A percentile compares a stretch with the other conserved stretches of the same genome.
phyloP scores from a whole-genome alignment of 2,113 vertebrate genomes.

The Sprattus sprattus region DNA sequence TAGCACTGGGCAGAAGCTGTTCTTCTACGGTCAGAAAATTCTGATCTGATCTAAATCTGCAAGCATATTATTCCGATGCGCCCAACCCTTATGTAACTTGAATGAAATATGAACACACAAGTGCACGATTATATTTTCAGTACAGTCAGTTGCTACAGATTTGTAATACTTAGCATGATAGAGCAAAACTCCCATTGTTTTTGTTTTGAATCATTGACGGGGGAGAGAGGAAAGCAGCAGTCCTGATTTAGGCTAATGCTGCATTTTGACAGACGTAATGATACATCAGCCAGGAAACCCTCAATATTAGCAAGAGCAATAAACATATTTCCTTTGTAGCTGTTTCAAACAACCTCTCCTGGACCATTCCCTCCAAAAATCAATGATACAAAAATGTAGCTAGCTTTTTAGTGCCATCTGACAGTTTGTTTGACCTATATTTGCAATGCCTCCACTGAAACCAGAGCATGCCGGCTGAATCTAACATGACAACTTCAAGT shows the following conservation, averaged over 20 bases:
- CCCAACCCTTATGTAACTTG: not conserved
- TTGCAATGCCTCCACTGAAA: not conserved
- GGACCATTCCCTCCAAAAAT: not conserved
- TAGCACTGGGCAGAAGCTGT: not conserved
- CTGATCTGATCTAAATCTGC: not conserved
- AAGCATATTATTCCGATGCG: not conserved
- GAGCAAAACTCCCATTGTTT: not conserved
- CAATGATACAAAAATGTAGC: not conserved
- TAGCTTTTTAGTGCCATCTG: not conserved
- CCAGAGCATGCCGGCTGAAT: conserved; percentile 2
- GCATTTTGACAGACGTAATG: not conserved
- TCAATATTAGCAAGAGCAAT: not conserved
- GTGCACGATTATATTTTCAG: not conserved
- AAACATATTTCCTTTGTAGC: not conserved
- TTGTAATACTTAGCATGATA: not conserved
- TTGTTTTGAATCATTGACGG: too few species aligned
- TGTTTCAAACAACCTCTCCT: not conserved
- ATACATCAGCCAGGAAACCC: not conserved
- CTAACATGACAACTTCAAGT: conserved; percentile 5
- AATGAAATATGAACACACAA: not conserved
- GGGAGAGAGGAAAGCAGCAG: too few species aligned
- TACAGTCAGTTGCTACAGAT: not conserved
- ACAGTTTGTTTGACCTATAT: conserved; percentile 10
- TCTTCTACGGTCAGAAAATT: not conserved
- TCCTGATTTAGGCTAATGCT: too few species aligned